Percentiles rank a stretch among this genome's conserved stretches.
Evolutionary conservation across 2,797 vertebrate species (phyloP).

Genomic region (Salarias fasciatus): DNA sequence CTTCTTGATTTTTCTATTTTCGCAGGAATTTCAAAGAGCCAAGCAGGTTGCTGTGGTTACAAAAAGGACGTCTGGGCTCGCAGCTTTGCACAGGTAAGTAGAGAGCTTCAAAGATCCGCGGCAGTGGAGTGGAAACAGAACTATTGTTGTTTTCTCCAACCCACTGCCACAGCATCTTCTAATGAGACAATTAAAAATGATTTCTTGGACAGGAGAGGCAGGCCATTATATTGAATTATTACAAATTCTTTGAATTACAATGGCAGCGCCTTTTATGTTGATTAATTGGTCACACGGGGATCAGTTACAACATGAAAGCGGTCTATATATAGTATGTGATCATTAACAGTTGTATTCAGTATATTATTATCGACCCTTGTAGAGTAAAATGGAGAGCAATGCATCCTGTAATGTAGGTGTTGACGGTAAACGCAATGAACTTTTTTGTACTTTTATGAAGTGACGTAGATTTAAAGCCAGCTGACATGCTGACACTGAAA

Average conservation of each 20-base stretch:
- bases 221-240: conserved; percentile 71
- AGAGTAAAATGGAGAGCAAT: conserved; percentile 40
- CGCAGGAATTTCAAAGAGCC: conserved; percentile 75
- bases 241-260: conserved; percentile 74
- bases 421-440: conserved; percentile 24
- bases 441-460: conserved; percentile 24
- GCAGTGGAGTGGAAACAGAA: conserved; percentile 53
- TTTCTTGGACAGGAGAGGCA: conserved; percentile 74
- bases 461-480: conserved; percentile 28
- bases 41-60: conserved; percentile 73
- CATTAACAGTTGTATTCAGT: conserved; percentile 52
- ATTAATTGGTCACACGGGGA: conserved; percentile 80
- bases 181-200: conserved; percentile 81
- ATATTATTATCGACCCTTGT: conserved; percentile 34
- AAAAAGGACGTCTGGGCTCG: conserved; percentile 60
- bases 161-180: conserved; percentile 58
- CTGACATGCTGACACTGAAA: conserved; percentile 21
- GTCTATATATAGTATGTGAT: conserved; percentile 66
- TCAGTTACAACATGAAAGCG: conserved; percentile 63
- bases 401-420: conserved; percentile 19
- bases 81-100: conserved; percentile 71
- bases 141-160: conserved; percentile 71
- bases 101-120: conserved; percentile 72
- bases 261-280: conserved; percentile 62
- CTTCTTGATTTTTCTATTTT: conserved; percentile 70